These are phyloP conservation scores for Dinomys branickii DNA, from an alignment of 2,113 vertebrate species.

Conservation along the genomic window DNA sequence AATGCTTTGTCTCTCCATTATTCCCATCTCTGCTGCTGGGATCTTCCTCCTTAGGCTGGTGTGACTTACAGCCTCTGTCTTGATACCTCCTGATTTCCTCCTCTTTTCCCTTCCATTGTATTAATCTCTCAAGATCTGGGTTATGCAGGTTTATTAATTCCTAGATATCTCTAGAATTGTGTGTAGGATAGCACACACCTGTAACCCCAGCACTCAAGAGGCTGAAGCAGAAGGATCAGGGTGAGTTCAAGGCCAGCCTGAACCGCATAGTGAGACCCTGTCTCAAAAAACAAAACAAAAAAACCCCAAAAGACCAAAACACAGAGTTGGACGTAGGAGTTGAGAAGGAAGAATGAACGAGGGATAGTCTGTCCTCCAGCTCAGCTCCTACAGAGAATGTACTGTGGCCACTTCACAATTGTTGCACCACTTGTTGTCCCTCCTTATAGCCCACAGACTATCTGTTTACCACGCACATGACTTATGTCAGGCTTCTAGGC, in stretches of 20 bases:
- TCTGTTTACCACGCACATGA: slow-evolving; percentile 13
- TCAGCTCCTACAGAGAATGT: neutral
- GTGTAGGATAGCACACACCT: neutral
- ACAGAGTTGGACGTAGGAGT: neutral
- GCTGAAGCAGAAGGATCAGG: too few relatives aligned
- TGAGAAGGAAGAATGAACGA: neutral
- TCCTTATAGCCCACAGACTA: neutral
- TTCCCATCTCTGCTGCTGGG: neutral
- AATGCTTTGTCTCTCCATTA: neutral
- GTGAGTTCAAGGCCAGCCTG: too few relatives aligned
- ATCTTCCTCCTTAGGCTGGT: neutral
- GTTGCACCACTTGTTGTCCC: neutral
- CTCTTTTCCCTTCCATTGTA: neutral
- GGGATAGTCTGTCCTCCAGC: neutral
- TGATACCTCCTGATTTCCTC: neutral
- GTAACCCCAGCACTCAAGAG: neutral
- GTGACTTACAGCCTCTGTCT: neutral
- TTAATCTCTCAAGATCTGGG: neutral
- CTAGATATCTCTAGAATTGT: neutral
- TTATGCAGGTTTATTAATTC: neutral
- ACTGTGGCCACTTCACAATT: neutral
- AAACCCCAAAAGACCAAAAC: neutral
- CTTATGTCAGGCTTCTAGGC: neutral
- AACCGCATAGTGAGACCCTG: too few relatives aligned
- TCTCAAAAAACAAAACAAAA: neutral